Percentiles rank a stretch among this genome's conserved stretches.
phyloP scores from a whole-genome alignment of 2,113 vertebrate genomes.

The Globicephala melas region DNA sequence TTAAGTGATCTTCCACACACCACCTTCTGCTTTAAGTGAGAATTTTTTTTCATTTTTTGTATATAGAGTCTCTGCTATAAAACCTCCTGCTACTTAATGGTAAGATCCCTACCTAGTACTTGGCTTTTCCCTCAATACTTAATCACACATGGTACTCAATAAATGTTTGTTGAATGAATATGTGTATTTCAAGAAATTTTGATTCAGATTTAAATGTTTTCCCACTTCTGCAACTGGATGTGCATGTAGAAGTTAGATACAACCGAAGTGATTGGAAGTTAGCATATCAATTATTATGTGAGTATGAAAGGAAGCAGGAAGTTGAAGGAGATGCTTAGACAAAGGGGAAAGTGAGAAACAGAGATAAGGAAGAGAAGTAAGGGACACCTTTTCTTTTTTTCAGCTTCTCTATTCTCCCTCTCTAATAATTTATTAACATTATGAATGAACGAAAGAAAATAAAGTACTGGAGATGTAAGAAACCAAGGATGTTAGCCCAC shows the following conservation, averaged over 20 bases:
- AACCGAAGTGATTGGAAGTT: neutral
- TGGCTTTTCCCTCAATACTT: neutral
- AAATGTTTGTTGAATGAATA: neutral
- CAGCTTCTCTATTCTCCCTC: neutral
- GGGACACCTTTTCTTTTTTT: neutral
- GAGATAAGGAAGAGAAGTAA: neutral
- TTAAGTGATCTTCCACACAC: neutral
- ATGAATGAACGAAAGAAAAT: neutral
- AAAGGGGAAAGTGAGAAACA: neutral
- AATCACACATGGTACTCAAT: neutral
- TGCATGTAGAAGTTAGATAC: neutral
- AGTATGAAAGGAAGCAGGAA: neutral
- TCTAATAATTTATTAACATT: conserved; percentile 26
- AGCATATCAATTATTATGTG: neutral
- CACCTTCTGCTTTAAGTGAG: neutral
- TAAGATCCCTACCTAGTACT: neutral
- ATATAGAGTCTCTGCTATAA: neutral
- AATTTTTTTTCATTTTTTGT: neutral
- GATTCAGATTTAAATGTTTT: neutral
- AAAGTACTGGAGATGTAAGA: neutral
- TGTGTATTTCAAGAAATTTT: neutral
- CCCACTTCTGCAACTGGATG: neutral
- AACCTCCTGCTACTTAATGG: neutral
- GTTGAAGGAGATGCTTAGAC: neutral
- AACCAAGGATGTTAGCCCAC: neutral